Conservation (phyloP, 2,888 invertebrate species). For the Agrotis segetum region DNA sequence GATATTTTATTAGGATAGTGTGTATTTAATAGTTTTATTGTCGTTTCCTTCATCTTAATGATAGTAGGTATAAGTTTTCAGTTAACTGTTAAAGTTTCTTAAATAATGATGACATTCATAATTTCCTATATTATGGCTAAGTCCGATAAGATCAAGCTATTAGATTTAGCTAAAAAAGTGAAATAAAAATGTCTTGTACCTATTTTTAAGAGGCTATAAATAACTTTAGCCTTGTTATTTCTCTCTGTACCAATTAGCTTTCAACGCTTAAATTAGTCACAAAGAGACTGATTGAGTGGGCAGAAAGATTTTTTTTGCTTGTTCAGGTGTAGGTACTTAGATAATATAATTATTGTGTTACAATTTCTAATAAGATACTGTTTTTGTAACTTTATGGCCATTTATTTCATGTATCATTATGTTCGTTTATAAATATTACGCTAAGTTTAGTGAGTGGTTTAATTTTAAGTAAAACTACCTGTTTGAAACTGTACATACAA, state of each 20-base stretch:
- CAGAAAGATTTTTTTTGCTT: neutral
- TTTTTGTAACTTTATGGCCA: neutral
- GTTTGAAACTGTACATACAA: neutral
- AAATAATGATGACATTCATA: constrained; percentile 12
- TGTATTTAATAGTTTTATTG: constrained; percentile 48
- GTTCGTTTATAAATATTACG: too few relatives aligned
- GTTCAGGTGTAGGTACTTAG: neutral
- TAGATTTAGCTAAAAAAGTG: neutral
- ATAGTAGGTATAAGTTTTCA: constrained; percentile 6
- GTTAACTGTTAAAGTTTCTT: constrained; percentile 19
- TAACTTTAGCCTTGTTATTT: neutral
- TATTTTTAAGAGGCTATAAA: constrained; percentile 2
- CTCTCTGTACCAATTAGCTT: neutral
- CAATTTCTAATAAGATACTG: neutral
- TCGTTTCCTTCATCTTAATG: constrained; percentile 25
- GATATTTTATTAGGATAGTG: constrained; percentile 43
- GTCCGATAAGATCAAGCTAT: neutral
- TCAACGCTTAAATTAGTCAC: neutral
- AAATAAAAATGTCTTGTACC: neutral
- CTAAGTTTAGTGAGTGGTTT: too few relatives aligned
- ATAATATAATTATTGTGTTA: neutral
- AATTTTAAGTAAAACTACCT: too few relatives aligned
- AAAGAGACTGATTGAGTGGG: constrained; percentile 6
- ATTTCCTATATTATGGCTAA: neutral
- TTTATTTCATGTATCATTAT: too few relatives aligned